Conservation (phyloP, 2,888 invertebrate species). For the Callosobruchus maculatus region DNA sequence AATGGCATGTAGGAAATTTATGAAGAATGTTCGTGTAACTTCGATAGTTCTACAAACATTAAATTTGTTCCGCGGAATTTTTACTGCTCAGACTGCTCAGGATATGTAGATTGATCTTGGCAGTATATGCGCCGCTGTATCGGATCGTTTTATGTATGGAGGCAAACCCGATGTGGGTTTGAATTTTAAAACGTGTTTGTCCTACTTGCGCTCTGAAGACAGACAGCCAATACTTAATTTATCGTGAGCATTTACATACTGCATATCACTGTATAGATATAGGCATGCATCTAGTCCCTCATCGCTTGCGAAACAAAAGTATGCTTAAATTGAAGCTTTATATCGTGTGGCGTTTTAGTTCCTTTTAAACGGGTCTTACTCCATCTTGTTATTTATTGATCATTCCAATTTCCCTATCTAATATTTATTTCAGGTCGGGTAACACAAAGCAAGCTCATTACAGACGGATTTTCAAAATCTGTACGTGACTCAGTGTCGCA, state of each 20-base stretch:
- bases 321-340: too few relatives aligned
- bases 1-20: constrained; percentile 18
- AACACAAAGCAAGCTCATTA: too few relatives aligned
- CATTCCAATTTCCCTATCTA: too few relatives aligned
- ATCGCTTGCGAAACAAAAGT: too few relatives aligned
- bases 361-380: too few relatives aligned
- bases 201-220: background rate
- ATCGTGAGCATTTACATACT: background rate
- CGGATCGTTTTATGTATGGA: background rate
- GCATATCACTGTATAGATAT: too few relatives aligned
- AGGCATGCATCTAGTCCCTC: too few relatives aligned
- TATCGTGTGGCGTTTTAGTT: too few relatives aligned
- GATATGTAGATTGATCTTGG: constrained; percentile 21
- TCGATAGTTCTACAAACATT: constrained; percentile 22
- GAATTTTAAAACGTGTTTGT: background rate
- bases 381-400: too few relatives aligned
- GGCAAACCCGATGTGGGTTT: background rate
- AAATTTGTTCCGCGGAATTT: constrained; percentile 21
- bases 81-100: constrained; percentile 21
- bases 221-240: background rate
- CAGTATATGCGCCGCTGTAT: constrained; percentile 8
- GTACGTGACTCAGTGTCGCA: too few relatives aligned
- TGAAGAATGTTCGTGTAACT: constrained; percentile 22
- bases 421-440: too few relatives aligned
- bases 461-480: too few relatives aligned